These are phyloP conservation scores for Antennarius maculatus DNA, from an alignment of 2,797 vertebrate genomes.

Conservation along the genomic window DNA sequence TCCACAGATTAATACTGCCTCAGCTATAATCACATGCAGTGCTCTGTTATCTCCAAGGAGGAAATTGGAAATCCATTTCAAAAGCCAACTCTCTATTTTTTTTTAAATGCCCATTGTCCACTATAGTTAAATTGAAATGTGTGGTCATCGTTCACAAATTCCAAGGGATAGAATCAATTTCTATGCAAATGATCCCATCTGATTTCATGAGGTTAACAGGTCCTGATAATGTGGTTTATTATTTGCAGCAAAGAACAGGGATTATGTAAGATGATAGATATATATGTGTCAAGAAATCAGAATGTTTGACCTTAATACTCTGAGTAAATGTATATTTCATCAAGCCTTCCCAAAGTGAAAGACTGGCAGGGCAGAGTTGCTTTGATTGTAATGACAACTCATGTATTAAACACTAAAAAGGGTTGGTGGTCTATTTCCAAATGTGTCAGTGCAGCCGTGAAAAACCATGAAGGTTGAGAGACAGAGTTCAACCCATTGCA, in stretches of 20 bases:
- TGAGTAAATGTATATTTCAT: conserved; percentile 72
- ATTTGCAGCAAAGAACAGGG: conserved; percentile 71
- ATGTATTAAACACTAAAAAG: conserved; percentile 20
- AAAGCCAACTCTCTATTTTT: conserved; percentile 65
- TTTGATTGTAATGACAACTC: conserved; percentile 37
- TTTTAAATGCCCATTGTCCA: conserved; percentile 72
- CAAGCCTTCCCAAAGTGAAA: conserved; percentile 33
- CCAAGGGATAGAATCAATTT: conserved; percentile 82
- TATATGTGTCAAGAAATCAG: conserved; percentile 72
- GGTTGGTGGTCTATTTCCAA: conserved; percentile 5
- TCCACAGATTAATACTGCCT: conserved; percentile 61
- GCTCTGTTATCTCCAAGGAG: conserved; percentile 61
- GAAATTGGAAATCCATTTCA: conserved; percentile 76
- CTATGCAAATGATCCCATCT: conserved; percentile 83
- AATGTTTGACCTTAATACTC: conserved; percentile 73
- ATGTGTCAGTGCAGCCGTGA: neutral
- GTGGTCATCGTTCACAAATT: conserved; percentile 70
- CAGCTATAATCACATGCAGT: conserved; percentile 62
- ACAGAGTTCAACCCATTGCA: no score
- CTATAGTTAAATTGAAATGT: conserved; percentile 76
- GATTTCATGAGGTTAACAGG: conserved; percentile 74
- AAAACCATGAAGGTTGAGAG: no score
- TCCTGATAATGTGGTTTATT: conserved; percentile 78
- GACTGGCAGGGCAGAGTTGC: conserved; percentile 22
- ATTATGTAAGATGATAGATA: conserved; percentile 76